Conservation (phyloP, 1,140 invertebrate species). For the Artemia franciscana region DNA sequence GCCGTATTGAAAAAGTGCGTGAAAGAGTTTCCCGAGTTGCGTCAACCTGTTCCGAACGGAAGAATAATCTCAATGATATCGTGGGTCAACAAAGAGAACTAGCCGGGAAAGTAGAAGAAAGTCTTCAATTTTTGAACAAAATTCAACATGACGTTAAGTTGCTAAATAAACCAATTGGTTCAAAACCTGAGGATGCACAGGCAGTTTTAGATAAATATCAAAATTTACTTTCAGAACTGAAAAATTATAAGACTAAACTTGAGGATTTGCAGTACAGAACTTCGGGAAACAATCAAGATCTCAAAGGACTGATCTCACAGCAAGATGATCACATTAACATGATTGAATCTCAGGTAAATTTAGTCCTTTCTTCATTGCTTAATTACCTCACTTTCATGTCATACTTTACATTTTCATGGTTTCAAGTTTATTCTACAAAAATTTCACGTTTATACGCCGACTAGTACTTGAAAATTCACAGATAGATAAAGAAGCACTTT, state of each 20-base stretch:
- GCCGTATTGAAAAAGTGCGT: conserved; percentile 45
- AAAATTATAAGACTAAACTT: conserved; percentile 50
- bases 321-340: conserved; percentile 57
- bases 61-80: conserved; percentile 38
- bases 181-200: conserved; percentile 57
- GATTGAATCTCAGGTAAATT: conserved; percentile 62
- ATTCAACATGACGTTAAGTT: conserved; percentile 59
- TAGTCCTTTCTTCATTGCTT: too few species aligned
- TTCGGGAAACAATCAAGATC: conserved; percentile 38
- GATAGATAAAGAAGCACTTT: too few species aligned
- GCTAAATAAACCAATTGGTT: conserved; percentile 58
- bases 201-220: conserved; percentile 50
- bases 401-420: too few species aligned
- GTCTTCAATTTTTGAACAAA: conserved; percentile 46
- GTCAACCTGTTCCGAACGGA: conserved; percentile 45
- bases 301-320: conserved; percentile 48
- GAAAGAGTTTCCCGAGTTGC: conserved; percentile 48
- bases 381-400: too few species aligned
- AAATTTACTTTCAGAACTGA: conserved; percentile 47
- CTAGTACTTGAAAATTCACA: too few species aligned
- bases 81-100: conserved; percentile 54
- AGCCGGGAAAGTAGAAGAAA: conserved; percentile 47
- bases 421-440: too few species aligned
- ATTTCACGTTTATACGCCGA: too few species aligned
- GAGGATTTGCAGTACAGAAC: conserved; percentile 38